phyloP scores from a whole-genome alignment of 2,797 vertebrate species.

The Adrianichthys oophorus region DNA sequence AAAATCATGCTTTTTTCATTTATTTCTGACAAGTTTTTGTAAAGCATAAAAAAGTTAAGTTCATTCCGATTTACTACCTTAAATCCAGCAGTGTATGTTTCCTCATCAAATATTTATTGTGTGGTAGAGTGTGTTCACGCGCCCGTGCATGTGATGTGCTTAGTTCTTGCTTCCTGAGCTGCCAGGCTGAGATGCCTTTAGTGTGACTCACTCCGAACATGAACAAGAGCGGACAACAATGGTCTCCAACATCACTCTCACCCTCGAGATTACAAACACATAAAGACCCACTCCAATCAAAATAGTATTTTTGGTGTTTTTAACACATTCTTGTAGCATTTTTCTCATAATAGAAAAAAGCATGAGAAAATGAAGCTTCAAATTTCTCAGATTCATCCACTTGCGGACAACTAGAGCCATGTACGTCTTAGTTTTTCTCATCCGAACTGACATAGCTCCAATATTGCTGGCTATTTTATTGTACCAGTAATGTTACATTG shows the following conservation, averaged over 20 bases:
- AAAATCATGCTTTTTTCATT: background rate
- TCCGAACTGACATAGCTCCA: no score
- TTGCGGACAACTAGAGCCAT: no score
- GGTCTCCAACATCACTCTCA: conserved; percentile 39
- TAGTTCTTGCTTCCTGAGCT: conserved; percentile 54
- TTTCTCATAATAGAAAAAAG: no score
- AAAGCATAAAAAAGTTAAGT: no score
- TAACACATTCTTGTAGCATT: no score
- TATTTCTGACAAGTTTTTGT: background rate
- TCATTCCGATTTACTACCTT: no score
- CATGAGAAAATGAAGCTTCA: no score
- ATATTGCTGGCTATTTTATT: no score
- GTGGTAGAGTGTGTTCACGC: conserved; percentile 13
- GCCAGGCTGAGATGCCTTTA: conserved; percentile 68
- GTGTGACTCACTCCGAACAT: conserved; percentile 68
- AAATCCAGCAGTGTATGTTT: background rate
- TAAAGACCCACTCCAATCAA: background rate
- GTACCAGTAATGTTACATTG: no score
- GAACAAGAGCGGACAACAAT: conserved; percentile 55
- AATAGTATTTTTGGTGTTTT: no score
- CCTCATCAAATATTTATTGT: conserved; percentile 38
- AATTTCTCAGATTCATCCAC: no score
- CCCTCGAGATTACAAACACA: conserved; percentile 9
- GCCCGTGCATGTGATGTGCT: conserved; percentile 22
- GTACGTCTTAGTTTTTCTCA: no score